Conservation (phyloP, 2,888 invertebrate genomes). For the Rotaria sp. region DNA sequence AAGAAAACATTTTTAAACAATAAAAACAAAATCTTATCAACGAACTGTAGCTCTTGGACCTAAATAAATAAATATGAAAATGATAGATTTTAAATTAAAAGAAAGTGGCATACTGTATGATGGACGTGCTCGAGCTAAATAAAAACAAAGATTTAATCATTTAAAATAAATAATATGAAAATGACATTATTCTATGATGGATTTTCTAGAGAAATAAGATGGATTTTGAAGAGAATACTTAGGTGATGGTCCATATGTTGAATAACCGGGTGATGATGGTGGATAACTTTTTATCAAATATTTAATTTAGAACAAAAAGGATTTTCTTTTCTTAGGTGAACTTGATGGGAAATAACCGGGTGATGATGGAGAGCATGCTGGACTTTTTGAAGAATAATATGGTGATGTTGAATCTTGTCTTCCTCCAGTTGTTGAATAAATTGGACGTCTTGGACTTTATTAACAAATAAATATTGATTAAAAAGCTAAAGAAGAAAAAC, state of each 20-base stretch:
- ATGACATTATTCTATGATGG: slow-evolving; percentile 63
- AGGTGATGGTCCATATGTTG: slow-evolving; percentile 42
- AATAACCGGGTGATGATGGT: slow-evolving; percentile 49
- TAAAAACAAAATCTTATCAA: not conserved
- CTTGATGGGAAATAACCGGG: slow-evolving; percentile 80
- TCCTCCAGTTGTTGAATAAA: slow-evolving; percentile 44
- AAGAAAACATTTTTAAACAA: not conserved
- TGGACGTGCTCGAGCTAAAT: not conserved
- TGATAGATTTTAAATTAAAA: not conserved
- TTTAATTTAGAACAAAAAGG: not conserved
- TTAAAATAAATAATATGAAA: not conserved
- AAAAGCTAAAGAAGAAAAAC: too few relatives aligned
- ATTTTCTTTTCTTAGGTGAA: slow-evolving; percentile 56
- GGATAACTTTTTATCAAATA: slow-evolving; percentile 49
- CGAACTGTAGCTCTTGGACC: too few relatives aligned
- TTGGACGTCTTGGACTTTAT: slow-evolving; percentile 43
- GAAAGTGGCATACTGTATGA: not conserved
- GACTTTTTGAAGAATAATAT: slow-evolving; percentile 55
- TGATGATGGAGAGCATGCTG: slow-evolving; percentile 55
- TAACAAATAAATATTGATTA: too few relatives aligned
- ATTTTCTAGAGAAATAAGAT: slow-evolving; percentile 54
- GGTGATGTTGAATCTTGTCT: slow-evolving; percentile 41
- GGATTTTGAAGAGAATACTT: slow-evolving; percentile 56
- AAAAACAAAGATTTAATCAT: not conserved
- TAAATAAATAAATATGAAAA: too few relatives aligned